Percentiles rank a stretch among this genome's conserved stretches.
Conservation (phyloP, 2,113 vertebrate genomes). For the Caretta caretta region DNA sequence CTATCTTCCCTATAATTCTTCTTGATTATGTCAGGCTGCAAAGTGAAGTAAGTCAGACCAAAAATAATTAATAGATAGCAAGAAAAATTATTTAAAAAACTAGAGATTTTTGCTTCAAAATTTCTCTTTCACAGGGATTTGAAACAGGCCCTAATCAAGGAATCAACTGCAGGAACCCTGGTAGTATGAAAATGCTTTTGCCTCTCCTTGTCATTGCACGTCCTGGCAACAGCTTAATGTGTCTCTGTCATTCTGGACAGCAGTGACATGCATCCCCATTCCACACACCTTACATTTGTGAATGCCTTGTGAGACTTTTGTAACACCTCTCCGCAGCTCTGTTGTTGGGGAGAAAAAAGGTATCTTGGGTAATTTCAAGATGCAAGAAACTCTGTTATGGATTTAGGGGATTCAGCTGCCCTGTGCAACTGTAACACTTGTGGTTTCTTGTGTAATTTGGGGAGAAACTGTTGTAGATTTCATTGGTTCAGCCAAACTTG, state of each 20-base stretch:
- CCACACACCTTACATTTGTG: neutral
- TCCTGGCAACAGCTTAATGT: neutral
- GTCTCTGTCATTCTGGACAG: neutral
- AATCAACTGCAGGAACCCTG: neutral
- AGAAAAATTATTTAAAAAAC: neutral
- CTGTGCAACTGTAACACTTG: neutral
- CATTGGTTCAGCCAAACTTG: constrained; percentile 18
- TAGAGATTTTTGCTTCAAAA: neutral
- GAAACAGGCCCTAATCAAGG: neutral
- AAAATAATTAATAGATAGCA: neutral
- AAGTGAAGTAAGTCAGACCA: neutral
- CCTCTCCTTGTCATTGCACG: neutral
- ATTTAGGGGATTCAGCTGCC: neutral
- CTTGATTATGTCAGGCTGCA: neutral
- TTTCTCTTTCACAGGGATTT: neutral
- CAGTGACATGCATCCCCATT: neutral
- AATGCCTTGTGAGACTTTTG: neutral
- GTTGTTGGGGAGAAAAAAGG: neutral
- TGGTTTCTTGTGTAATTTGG: neutral
- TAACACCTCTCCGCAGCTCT: neutral
- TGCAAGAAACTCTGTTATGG: neutral
- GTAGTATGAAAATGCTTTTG: neutral
- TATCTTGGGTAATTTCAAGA: neutral
- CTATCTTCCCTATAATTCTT: neutral
- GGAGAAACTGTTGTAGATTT: neutral